Base-by-base conservation (phyloP, 2,113 vertebrate genomes). In the Platichthys flesus region DNA sequence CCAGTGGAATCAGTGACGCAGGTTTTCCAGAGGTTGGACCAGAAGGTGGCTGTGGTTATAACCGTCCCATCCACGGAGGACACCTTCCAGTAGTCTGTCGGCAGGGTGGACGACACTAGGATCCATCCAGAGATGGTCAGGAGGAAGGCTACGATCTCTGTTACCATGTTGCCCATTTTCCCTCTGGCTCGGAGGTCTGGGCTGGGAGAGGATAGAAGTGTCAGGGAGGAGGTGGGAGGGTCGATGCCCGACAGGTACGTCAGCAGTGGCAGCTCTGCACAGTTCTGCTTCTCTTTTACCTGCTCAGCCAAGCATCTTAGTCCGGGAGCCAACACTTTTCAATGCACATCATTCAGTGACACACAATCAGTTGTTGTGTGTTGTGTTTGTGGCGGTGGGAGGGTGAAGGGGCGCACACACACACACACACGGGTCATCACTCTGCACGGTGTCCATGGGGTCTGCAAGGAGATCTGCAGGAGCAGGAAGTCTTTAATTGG, bases 1-100 rank as follows among this genome's bases (percentile, higher is more conserved):
- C 97, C 97, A 0, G 97, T 97, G 67, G 97, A 99, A 80, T 99
- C 97, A 4, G 97, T 98, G 63, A 98, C 97, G 60, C 97, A 98
- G 0, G 95, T 96, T 90, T 98, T 99, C 97, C 97, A 98, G 28
- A 98, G 92, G 88, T 98, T 99, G 85, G 97, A 96, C 95, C 96
- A 99, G 89, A 95, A 98, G 62, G 97, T 97, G 35, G 97, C 96
- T 0, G 97, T 98, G 85, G 97, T 98, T 93, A 99, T 99, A 84
- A 98, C 97, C 0, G 96, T 97, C 89, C 97, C 97, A 9, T 99
- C 97, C 77, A 97, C 96, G 65, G 95, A 95, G 35, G 96, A 97
- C 62, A 98, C 97, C 76, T 98, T 98, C 97, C 97, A 99, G 92
- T 98, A 98, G 92, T 97, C 96, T 40, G 95, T 96, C 59, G 96